Percentiles rank a stretch among this genome's conserved stretches.
Conservation (phyloP, 2,888 invertebrate genomes). For the Sphinx pinastri region DNA sequence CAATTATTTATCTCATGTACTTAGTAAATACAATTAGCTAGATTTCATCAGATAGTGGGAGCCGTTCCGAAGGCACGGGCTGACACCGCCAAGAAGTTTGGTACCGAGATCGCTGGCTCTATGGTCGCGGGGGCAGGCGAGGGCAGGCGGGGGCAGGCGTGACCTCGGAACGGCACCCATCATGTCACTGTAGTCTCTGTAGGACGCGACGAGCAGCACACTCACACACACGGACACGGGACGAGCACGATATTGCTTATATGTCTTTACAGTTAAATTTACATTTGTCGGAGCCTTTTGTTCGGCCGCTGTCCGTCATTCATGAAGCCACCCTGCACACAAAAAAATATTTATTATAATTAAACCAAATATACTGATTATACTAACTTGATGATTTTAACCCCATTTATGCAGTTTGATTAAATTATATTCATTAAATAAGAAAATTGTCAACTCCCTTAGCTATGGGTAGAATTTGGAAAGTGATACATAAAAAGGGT, state of each 20-base stretch:
- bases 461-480: neutral
- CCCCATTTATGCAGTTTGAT: neutral
- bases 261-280: conserved; percentile 48
- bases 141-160: neutral
- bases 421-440: neutral
- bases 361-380: neutral
- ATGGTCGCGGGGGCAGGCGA: neutral
- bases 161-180: conserved; percentile 31
- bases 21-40: conserved; percentile 84
- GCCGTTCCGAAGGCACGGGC: conserved; percentile 41
- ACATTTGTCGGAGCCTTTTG: conserved; percentile 79
- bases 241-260: conserved; percentile 56
- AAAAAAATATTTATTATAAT: conserved; percentile 8
- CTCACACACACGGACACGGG: conserved; percentile 72
- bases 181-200: conserved; percentile 71
- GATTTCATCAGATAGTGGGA: conserved; percentile 54
- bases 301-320: conserved; percentile 81
- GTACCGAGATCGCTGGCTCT: neutral
- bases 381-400: neutral
- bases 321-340: conserved; percentile 75
- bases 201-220: conserved; percentile 57
- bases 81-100: neutral
- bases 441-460: neutral
- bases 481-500: neutral
- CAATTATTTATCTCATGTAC: conserved; percentile 76